phyloP scores from a whole-genome alignment of 2,113 vertebrate species.

The Echinops telfairi region DNA sequence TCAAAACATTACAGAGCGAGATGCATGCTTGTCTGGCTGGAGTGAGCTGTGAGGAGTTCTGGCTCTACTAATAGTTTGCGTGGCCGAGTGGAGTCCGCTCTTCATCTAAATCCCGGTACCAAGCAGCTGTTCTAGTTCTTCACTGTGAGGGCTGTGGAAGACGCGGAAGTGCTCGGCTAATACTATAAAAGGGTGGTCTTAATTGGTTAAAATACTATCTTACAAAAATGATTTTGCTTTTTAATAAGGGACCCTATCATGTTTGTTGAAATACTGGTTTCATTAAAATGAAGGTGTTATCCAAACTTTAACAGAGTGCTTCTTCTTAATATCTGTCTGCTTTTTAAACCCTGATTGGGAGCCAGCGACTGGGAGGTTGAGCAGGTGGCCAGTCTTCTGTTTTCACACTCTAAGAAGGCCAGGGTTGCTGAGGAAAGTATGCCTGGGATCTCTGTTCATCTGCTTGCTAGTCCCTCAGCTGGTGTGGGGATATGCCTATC shows the following conservation, averaged over 20 bases:
- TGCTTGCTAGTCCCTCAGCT: constrained; percentile 50
- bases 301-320: not conserved
- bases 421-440: constrained; percentile 69
- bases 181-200: constrained; percentile 8
- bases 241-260: constrained; percentile 23
- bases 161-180: not conserved
- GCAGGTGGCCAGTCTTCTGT: constrained; percentile 68
- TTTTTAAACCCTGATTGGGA: constrained; percentile 38
- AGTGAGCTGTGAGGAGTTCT: constrained; percentile 28
- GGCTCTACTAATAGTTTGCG: constrained; percentile 24
- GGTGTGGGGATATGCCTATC: not conserved
- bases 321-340: constrained; percentile 26
- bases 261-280: constrained; percentile 44
- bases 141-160: constrained; percentile 28
- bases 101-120: constrained; percentile 40
- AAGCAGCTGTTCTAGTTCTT: constrained; percentile 66
- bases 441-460: constrained; percentile 61
- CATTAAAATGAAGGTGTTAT: constrained; percentile 42
- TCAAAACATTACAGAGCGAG: constrained; percentile 20
- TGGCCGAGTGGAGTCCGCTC: not conserved
- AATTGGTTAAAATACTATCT: constrained; percentile 36
- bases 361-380: constrained; percentile 47
- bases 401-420: constrained; percentile 59
- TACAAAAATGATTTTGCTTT: constrained; percentile 11
- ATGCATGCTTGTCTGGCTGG: not conserved